Evolutionary conservation across 2,888 invertebrate genomes (phyloP).

Genomic region (Merodon equestris): DNA sequence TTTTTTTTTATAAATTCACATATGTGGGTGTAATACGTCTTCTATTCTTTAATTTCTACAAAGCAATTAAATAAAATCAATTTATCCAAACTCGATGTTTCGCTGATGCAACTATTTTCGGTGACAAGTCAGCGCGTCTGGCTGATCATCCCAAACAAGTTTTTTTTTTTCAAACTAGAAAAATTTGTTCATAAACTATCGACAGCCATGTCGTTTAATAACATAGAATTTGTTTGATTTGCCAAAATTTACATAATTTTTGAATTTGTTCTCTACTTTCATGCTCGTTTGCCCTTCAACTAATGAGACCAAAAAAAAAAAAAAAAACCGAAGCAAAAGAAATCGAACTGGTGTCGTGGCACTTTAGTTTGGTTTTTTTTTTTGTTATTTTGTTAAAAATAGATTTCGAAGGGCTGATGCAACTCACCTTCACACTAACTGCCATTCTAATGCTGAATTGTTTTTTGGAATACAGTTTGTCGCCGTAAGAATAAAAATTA

Average conservation of each 20-base stretch:
- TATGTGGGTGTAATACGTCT: no score
- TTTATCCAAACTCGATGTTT: not conserved
- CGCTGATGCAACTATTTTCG: conserved; percentile 22
- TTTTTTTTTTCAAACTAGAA: conserved; percentile 9
- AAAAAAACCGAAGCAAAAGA: no score
- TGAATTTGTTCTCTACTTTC: not conserved
- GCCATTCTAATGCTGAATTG: conserved; percentile 31
- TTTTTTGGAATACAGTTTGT: not conserved
- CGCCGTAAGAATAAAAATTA: not conserved
- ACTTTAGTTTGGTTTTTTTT: no score
- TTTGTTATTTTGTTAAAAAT: not conserved
- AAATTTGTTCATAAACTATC: no score
- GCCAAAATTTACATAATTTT: not conserved
- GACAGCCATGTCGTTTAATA: no score
- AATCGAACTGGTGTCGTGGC: no score
- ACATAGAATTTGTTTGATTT: no score
- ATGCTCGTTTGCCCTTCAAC: no score
- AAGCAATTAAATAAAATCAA: not conserved
- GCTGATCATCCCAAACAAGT: not conserved
- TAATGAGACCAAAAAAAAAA: no score
- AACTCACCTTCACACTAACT: conserved; percentile 56
- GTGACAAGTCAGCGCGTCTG: conserved; percentile 12
- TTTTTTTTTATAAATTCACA: no score
- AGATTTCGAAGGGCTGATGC: no score
- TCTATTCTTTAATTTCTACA: not conserved